Conservation (phyloP, 2,888 invertebrate species). For the Agonopterix arenella region DNA sequence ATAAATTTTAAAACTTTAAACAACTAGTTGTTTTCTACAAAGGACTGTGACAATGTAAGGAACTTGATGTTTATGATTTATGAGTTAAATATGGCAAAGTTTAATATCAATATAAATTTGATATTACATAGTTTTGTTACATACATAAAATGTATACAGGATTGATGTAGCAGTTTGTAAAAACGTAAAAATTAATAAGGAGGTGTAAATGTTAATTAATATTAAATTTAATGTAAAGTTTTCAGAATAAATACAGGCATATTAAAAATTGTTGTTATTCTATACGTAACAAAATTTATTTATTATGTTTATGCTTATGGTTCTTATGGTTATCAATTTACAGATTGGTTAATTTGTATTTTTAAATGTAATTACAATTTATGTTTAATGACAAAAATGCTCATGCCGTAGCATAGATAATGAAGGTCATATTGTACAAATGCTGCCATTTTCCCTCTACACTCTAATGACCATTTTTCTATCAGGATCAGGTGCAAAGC, state of each 20-base stretch:
- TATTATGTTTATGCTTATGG: neutral
- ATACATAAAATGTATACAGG: slow-evolving; percentile 20
- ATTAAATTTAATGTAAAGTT: slow-evolving; percentile 31
- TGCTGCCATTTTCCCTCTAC: too few relatives aligned
- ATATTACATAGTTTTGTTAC: slow-evolving; percentile 5
- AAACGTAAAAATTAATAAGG: slow-evolving; percentile 22
- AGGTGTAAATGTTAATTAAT: slow-evolving; percentile 28
- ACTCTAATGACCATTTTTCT: too few relatives aligned
- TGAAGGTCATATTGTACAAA: too few relatives aligned
- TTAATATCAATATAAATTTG: slow-evolving; percentile 7
- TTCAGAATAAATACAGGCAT: slow-evolving; percentile 31
- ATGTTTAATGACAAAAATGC: too few relatives aligned
- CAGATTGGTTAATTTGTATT: too few relatives aligned
- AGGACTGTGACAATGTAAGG: too few relatives aligned
- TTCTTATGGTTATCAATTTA: too few relatives aligned
- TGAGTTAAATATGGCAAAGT: slow-evolving; percentile 4
- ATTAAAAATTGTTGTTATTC: slow-evolving; percentile 8
- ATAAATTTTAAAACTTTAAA: too few relatives aligned
- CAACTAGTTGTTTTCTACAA: too few relatives aligned
- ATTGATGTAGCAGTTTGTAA: slow-evolving; percentile 21
- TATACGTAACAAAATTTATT: neutral
- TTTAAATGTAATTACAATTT: too few relatives aligned
- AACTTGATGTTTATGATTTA: neutral
- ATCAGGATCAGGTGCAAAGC: neutral
- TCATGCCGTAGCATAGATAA: too few relatives aligned